phyloP scores from a whole-genome alignment of 2,113 vertebrate species.

The Gymnarchus niloticus region DNA sequence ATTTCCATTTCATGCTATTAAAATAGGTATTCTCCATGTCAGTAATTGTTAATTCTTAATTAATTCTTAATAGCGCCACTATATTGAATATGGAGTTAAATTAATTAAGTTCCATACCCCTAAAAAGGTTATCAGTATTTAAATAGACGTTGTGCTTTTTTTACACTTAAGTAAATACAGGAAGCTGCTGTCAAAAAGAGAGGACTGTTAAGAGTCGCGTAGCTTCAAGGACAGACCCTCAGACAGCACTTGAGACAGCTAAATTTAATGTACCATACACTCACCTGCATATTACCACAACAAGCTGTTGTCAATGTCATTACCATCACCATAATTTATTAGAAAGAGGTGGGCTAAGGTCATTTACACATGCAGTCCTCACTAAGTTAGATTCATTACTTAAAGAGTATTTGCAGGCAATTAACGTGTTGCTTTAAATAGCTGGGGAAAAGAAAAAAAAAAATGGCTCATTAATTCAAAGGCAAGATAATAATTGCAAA shows the following conservation, averaged over 20 bases:
- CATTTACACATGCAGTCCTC: neutral
- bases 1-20: neutral
- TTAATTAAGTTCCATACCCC: neutral
- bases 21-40: too few species aligned
- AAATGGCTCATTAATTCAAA: neutral
- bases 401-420: neutral
- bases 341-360: neutral
- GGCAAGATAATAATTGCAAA: neutral
- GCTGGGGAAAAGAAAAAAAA: neutral
- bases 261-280: neutral
- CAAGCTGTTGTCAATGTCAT: neutral
- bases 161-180: neutral
- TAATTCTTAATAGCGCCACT: neutral
- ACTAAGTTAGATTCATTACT: neutral
- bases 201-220: neutral
- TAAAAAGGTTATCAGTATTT: neutral
- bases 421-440: constrained; percentile 7
- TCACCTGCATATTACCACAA: constrained; percentile 2
- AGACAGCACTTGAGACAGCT: neutral
- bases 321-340: neutral
- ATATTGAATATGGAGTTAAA: neutral
- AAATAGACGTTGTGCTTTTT: neutral
- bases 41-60: too few species aligned
- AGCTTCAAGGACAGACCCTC: neutral
- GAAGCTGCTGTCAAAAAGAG: neutral